phyloP scores from a whole-genome alignment of 2,797 vertebrate genomes.

The Tragelaphus oryx region DNA sequence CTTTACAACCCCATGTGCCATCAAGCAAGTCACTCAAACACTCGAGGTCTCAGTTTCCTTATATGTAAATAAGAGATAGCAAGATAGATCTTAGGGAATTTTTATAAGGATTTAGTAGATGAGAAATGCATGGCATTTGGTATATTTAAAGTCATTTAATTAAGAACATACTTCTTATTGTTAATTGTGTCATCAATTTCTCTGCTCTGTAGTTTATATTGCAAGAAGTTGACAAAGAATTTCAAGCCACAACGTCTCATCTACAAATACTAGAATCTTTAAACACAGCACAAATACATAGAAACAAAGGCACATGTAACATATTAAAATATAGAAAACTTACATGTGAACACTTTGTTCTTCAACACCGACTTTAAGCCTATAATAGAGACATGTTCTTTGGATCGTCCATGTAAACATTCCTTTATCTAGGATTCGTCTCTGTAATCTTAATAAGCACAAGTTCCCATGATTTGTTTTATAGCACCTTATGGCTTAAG shows the following conservation, averaged over 20 bases:
- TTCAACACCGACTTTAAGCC: not conserved
- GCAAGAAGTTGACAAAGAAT: not conserved
- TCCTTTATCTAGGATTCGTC: not conserved
- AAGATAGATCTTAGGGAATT: not conserved
- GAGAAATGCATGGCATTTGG: not conserved
- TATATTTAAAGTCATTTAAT: not conserved
- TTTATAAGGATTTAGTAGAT: not conserved
- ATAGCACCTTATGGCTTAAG: conserved; percentile 46
- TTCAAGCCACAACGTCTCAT: not conserved
- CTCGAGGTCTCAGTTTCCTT: not conserved
- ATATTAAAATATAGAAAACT: not conserved
- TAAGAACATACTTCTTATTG: not conserved
- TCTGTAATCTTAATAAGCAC: conserved; percentile 17
- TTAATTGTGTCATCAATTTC: not conserved
- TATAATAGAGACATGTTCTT: not conserved
- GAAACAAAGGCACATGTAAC: not conserved
- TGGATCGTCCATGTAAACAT: not conserved
- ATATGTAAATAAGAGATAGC: not conserved
- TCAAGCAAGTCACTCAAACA: not conserved
- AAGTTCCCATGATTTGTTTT: conserved; percentile 43
- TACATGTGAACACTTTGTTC: not conserved
- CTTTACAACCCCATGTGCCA: not conserved
- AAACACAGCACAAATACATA: not conserved
- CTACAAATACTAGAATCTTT: not conserved
- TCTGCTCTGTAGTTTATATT: not conserved